Base-by-base conservation (phyloP, 2,113 vertebrate genomes). In the Brachypteracias leptosomus region DNA sequence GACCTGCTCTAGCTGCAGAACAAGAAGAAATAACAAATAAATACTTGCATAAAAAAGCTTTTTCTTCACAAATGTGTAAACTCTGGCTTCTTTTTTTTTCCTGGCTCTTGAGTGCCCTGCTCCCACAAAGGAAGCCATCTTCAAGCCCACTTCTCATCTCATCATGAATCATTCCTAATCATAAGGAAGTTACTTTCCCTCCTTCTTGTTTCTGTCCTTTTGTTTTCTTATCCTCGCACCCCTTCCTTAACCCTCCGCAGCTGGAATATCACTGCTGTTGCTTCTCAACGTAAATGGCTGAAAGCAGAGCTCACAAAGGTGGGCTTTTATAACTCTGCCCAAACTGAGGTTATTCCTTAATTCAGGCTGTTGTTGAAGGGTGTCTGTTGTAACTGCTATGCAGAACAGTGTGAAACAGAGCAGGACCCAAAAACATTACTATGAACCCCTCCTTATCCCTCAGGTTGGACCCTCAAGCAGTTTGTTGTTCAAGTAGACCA, bases 401-500 rank as follows among this genome's bases (percentile, higher is more conserved):
- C 58, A 83, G 44, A 84, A 28, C 7, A 61, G 31, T 1, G 1
- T 55, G 52, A 85, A 87, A 67, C 28, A 81, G 15, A 59, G 28
- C 13, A 38, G 47, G 25, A 63, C 31, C 0, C 0, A n/a, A 89
- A 63, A 11, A 8, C 1, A 1, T 47, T 68, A 26, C 6, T 38
- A 7, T 13, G 31, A 42, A 49, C 16, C 24, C 4, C 4, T 92
- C 9, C 10, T 8, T 16, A 3, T 16, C 22, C 31, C 16, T 65
- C 28, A 26, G 47, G 16, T 13, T 65, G 42, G 36, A 67, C 20
- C 31, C 18, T 84, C 0, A 0, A 73, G 26, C 59, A 62, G 59
- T 36, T 16, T 62, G 25, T 28, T 24, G 40, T 28, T 28, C 16
- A 16, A 62, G 36, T 9, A 33, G 19, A 28, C 22, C 21, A 51